Base-by-base conservation (phyloP, 37 sponge, comb jelly and placozoan species). In the Mnemiopsis leidyi region DNA sequence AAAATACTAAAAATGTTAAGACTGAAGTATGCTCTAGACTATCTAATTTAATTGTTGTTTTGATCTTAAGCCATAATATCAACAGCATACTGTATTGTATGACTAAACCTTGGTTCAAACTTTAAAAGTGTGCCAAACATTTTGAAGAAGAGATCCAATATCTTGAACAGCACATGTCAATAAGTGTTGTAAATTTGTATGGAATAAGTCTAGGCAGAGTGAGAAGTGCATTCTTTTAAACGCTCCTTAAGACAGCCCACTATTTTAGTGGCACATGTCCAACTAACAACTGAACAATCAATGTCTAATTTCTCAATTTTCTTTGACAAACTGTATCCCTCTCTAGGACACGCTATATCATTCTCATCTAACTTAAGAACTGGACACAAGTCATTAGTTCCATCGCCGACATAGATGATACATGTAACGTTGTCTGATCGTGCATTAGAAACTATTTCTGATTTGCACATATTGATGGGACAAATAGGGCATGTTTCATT, bases 391-490 rank as follows among this genome's bases (percentile, higher is more conserved):
- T 85, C 90, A 61, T 85, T 85, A 39, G 36, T 2, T 23, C 90
- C 90, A 39, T 85, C 90, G 0, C 90, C 90, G 1, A 40, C 61
- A 33, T 85, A 85, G 5, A 85, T 25, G 9, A 32, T 34, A 31
- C 35, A 16, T 7, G 79, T 33, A 32, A 77, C 33, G 79, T 31
- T 20, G 36, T 77, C 79, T n/a, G 61, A 18, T 48, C 9, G 9
- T 48, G 61, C 5, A 13, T 48, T 48, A 48, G 61, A 48, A 48
- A 48, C 61, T 48, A 48, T 48, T 48, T 48, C 61, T 48, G 90
- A 40, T 85, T 85, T 85, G 61, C 90, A 85, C 90, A 85, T 85
- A 37, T 85, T 85, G 26, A 40, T 26, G 38, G 90, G 90, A 23
- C 90, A 85, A 0, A 3, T 39, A 0, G 39, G 13, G 36, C 90